Evolutionary conservation across 2,888 invertebrate species (phyloP), one percentile per base, ranked within the genome.

Genomic region (Lycophotia porphyrea): DNA sequence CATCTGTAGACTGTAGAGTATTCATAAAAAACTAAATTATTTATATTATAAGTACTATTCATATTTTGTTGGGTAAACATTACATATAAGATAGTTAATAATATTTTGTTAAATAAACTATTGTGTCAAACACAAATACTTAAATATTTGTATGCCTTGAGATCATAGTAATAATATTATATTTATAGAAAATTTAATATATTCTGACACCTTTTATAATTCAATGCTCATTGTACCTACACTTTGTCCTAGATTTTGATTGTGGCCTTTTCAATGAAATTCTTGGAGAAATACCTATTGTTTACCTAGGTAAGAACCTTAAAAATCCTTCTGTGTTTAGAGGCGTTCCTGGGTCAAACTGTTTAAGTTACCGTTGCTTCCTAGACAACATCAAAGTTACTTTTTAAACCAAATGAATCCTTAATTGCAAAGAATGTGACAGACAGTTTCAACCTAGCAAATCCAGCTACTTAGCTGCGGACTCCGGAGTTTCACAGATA

Each of bases 91-190:
- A 0, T 13, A 65, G 2, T n/a, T n/a, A 65, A 5, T 27, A 42
- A 34, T 39, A n/a, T 47, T 24, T 64, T 31, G 1, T 64, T 63
- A 11, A 75, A 27, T 60, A 27, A 61, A 36, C n/a, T 52, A 52
- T 52, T 68, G 78, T 77, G 76, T 76, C 8, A 49, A 76, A 76
- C 60, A 76, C 78, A 61, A 42, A 24, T 24, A 49, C 4, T 24
- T 63, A 27, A 36, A 52, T 36, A 34, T 77, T n/a, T n/a, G 4
- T 1, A 27, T 61, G 27, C 70, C 69, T 78, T 70, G 31, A 15
- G 27, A 44, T 34, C 5, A 42, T 63, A 34, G 7, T 52, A 61
- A 34, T n/a, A 74, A 31, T 11, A 24, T 31, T 58, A 39, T 60
- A 9, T 60, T 49, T 44, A 13, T 39, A 65, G 7, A 39, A 11